A percentile compares a stretch with the other conserved stretches of the same genome.
Conservation (phyloP, 2,113 vertebrate genomes). For the Cyprinodon brontotheroides region DNA sequence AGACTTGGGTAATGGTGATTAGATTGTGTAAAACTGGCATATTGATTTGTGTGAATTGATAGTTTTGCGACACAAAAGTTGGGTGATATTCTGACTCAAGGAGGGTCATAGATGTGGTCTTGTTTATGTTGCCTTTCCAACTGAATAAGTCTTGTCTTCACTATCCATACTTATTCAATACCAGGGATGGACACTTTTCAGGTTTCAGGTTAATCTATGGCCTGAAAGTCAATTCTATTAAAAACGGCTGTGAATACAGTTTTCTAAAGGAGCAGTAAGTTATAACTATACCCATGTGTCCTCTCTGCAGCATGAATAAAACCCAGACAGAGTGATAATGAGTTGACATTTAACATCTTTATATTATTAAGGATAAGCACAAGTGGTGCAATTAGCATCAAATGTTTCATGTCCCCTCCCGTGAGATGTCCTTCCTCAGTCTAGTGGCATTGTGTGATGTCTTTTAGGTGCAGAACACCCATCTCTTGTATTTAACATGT, state of each 20-base stretch:
- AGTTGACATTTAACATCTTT: too few relatives aligned
- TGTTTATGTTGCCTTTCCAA: background rate
- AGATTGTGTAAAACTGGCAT: background rate
- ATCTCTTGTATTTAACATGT: too few relatives aligned
- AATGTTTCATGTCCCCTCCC: too few relatives aligned
- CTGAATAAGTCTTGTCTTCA: too few relatives aligned
- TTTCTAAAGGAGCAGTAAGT: background rate
- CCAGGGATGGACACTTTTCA: background rate
- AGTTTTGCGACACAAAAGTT: background rate
- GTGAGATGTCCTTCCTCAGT: too few relatives aligned
- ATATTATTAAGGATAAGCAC: too few relatives aligned
- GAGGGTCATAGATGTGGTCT: background rate
- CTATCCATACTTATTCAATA: background rate
- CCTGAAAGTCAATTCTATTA: background rate
- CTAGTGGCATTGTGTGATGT: too few relatives aligned
- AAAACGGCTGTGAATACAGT: background rate
- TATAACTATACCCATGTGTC: too few relatives aligned
- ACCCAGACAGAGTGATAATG: too few relatives aligned
- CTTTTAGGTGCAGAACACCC: too few relatives aligned
- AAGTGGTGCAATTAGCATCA: too few relatives aligned
- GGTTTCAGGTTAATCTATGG: background rate
- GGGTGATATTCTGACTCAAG: background rate
- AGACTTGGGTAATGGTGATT: background rate
- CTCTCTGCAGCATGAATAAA: too few relatives aligned
- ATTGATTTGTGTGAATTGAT: background rate